Percentiles rank a stretch among this genome's conserved stretches.
Conservation (phyloP, 2,888 invertebrate species). For the Desoria tigrina region DNA sequence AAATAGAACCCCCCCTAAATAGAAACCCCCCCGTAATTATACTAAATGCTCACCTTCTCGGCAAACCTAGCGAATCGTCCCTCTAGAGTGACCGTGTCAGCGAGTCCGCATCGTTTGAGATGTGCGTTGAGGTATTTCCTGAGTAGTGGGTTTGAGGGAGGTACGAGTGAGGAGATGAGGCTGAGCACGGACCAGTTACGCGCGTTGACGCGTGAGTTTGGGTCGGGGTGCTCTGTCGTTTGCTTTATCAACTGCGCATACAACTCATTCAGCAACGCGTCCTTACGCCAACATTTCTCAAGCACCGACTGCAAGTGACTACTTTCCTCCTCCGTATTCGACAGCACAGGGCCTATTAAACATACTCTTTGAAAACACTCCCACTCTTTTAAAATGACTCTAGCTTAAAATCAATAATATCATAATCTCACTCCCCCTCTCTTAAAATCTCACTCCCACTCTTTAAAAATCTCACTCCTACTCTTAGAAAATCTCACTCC, state of each 20-base stretch:
- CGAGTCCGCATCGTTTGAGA: slow-evolving; percentile 76
- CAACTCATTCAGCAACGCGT: slow-evolving; percentile 60
- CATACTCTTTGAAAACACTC: too few species aligned
- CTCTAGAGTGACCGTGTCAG: slow-evolving; percentile 87
- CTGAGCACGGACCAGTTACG: slow-evolving; percentile 90
- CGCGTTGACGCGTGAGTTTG: slow-evolving; percentile 79
- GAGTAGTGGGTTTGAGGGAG: slow-evolving; percentile 76
- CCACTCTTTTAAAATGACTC: not conserved
- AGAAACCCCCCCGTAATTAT: too few species aligned
- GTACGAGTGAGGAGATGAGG: slow-evolving; percentile 78
- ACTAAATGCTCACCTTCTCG: slow-evolving; percentile 65
- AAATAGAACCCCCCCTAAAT: too few species aligned
- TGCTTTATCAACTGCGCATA: slow-evolving; percentile 4
- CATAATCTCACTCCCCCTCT: too few species aligned
- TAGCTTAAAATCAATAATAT: not conserved
- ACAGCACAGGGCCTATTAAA: too few species aligned
- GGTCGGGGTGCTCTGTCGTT: slow-evolving; percentile 63
- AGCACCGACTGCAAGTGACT: slow-evolving; percentile 83
- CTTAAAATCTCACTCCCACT: too few species aligned
- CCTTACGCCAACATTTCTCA: slow-evolving; percentile 87
- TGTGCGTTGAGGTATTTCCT: slow-evolving; percentile 85
- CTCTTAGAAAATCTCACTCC: too few species aligned
- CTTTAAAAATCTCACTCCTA: too few species aligned
- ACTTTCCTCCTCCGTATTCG: slow-evolving; percentile 68
- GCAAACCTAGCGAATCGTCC: slow-evolving; percentile 92